Evolutionary conservation across 2,888 invertebrate genomes (phyloP), one percentile per base, ranked within the genome.

Genomic region (Aethes cnicana): DNA sequence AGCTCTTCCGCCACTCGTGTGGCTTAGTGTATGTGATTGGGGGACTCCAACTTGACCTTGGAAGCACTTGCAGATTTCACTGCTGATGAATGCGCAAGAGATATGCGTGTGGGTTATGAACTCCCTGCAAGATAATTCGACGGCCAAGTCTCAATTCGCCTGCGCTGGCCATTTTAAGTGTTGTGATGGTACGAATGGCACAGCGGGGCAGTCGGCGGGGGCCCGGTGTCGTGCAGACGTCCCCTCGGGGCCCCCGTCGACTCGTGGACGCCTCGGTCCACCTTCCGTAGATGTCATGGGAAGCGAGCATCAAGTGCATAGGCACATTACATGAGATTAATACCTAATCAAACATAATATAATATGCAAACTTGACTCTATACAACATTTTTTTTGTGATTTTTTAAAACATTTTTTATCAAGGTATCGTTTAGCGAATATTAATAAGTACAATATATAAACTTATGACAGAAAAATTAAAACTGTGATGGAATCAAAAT

Each of bases 391-490:
- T 84, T 85, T 84, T 84, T 85, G 73, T 74, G 41, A 54, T 66
- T 79, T 84, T 84, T 82, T 67, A 66, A 64, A 62, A 68, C 70
- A 74, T 53, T 59, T 74, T 80, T 77, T 77, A 62, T 80, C 69
- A 74, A 76, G 71, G 77, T 82, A 78, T 81, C 70, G 73, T 82
- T 86, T 86, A 86, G 80, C 73, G 80, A 87, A 87, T 84, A 87
- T 82, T 80, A 79, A 84, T 88, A 89, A 86, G 87, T 87, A 88
- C 86, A 85, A 84, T 87, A 88, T 72, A 84, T 77, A 77, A 73
- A 81, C 78, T 78, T 81, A 85, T 78, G 76, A 79, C 73, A 77
- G 75, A 78, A 70, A 65, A 75, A 75, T 77, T 71, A 77, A 59
- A 53, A 62, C 56, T 62, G 62, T 59, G 61, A 72, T 59, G 62